A percentile compares a stretch with the other conserved stretches of the same genome.
These are phyloP conservation scores for Chaenogobius annularis DNA, from an alignment of 2,113 vertebrate genomes.

Conservation along the genomic window DNA sequence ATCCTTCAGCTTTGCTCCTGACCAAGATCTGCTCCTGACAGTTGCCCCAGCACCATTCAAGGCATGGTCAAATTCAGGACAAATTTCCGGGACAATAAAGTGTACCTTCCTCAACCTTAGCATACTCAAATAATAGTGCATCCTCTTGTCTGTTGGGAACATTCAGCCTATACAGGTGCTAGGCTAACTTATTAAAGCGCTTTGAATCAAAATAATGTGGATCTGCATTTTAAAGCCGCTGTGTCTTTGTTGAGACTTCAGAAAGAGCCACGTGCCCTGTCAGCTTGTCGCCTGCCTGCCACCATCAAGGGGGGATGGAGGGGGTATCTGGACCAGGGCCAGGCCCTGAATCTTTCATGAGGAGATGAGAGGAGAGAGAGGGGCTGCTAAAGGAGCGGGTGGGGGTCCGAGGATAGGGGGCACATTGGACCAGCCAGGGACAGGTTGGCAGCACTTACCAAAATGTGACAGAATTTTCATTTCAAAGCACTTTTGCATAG, in stretches of 20 bases:
- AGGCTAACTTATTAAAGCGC: background rate
- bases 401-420: background rate
- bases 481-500: background rate
- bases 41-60: no score
- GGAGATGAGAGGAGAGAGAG: background rate
- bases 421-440: background rate
- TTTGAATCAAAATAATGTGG: background rate
- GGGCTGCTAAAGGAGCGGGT: background rate
- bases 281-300: slow-evolving; percentile 49
- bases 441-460: background rate
- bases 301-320: background rate
- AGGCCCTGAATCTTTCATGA: slow-evolving; percentile 61
- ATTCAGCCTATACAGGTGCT: background rate
- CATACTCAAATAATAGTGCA: background rate
- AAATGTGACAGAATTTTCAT: slow-evolving; percentile 6
- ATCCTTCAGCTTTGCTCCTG: no score
- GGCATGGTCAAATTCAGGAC: background rate
- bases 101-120: background rate
- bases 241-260: slow-evolving; percentile 14
- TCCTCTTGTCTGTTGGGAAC: background rate
- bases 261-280: slow-evolving; percentile 36
- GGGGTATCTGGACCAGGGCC: slow-evolving; percentile 46
- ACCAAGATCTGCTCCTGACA: background rate
- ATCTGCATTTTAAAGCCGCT: slow-evolving; percentile 39
- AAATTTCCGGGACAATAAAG: background rate